A percentile compares a stretch with the other conserved stretches of the same genome.
phyloP scores from a whole-genome alignment of 2,113 vertebrate genomes.

The Nycticebus coucang region DNA sequence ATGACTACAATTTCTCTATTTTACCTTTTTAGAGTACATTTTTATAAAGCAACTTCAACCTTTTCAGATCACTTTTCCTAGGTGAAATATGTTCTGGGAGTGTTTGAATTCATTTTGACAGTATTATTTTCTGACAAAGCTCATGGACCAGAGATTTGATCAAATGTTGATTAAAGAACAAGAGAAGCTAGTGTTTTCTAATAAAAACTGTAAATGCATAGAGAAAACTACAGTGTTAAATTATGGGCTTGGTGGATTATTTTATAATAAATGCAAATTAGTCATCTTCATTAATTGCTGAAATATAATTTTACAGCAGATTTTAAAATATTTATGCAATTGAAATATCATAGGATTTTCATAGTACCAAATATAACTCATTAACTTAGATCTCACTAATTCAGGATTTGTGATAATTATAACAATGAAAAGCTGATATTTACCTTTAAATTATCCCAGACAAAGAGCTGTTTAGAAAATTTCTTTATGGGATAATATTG shows the following conservation, averaged over 20 bases:
- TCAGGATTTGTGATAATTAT: background rate
- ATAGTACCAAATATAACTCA: background rate
- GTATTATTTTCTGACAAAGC: slow-evolving; percentile 8
- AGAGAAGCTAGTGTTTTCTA: background rate
- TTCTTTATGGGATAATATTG: background rate
- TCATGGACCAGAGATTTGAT: background rate
- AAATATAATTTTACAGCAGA: slow-evolving; percentile 11
- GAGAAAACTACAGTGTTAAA: background rate
- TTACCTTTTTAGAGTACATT: slow-evolving; percentile 7
- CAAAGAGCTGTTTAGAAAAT: background rate
- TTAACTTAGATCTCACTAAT: background rate
- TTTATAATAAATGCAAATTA: background rate
- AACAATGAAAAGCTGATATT: background rate
- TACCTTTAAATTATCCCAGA: background rate
- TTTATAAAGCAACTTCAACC: background rate
- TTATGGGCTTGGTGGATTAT: background rate
- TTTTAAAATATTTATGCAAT: background rate
- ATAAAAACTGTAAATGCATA: background rate
- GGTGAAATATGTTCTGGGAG: background rate
- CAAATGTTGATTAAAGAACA: slow-evolving; percentile 17
- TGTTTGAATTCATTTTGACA: slow-evolving; percentile 19
- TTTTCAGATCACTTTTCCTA: background rate
- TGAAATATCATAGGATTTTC: background rate
- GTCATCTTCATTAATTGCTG: background rate
- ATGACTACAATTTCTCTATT: slow-evolving; percentile 16